Evolutionary conservation across 2,797 vertebrate genomes (phyloP), one percentile per base, ranked within the genome.

Genomic region (Sternarchorhynchus goeldii): DNA sequence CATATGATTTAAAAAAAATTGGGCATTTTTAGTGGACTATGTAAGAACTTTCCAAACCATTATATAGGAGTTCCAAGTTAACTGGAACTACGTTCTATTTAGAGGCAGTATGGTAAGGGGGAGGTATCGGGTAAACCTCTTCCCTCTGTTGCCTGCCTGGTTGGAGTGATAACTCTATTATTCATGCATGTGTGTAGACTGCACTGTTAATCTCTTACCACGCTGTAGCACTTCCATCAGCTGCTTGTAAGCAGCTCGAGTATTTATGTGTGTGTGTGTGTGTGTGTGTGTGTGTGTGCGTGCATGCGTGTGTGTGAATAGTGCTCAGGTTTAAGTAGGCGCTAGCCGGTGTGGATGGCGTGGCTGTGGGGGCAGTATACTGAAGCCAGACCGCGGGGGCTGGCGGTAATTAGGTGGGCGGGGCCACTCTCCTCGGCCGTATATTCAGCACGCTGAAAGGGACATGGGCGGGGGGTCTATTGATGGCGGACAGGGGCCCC

Each of bases 391-490:
- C 75, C 80, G 81, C 84, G 86, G 84, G 86, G 87, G 85, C 88
- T 84, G 74, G 85, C 60, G 71, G 88, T 90, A 95, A 96, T 96
- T 95, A 96, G 91, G 86, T 88, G 84, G 90, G 90, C 90, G 78
- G 76, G 91, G 92, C 90, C 89, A 79, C 92, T 87, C 89, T 92
- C 92, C 92, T 89, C 89, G 90, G 92, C 93, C 93, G 90, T 95
- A 95, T 95, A 96, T 96, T 94, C 89, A 94, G 87, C 88, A 92
- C 88, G 94, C 93, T 96, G 95, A 96, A 96, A 96, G 93, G 91
- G 91, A 88, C 88, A 86, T 90, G 91, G 88, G 88, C 89, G 88
- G 94, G 94, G 93, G 95, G 93, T 91, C 94, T 93, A 90, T 90
- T 96, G 95, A 94, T 86, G 85, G 91, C 92, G 93, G 92, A 92